Percentiles rank a stretch among this genome's conserved stretches.
These are phyloP conservation scores for Eilema depressum DNA, from an alignment of 2,888 invertebrate genomes.

Conservation along the genomic window DNA sequence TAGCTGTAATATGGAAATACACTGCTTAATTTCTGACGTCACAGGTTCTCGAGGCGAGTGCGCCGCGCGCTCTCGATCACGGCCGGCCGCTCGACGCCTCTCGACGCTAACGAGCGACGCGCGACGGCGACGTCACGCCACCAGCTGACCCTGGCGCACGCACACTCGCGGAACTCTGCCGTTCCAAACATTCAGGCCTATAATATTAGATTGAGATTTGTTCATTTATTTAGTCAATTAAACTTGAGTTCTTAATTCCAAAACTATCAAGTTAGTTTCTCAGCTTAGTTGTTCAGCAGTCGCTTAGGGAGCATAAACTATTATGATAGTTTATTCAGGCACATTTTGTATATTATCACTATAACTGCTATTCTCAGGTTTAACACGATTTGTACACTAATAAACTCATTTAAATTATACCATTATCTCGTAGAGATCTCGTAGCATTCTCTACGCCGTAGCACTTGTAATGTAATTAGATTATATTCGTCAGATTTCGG, in stretches of 20 bases:
- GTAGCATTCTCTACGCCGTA: neutral
- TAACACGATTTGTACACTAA: no score
- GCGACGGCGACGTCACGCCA: no score
- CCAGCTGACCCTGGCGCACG: neutral
- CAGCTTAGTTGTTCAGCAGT: no score
- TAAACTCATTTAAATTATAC: neutral
- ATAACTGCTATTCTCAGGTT: no score
- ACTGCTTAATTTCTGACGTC: neutral
- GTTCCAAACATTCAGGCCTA: neutral
- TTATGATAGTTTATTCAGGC: no score
- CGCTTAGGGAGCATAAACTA: no score
- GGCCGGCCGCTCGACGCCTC: neutral
- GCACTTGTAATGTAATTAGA: neutral
- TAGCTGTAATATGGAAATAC: neutral
- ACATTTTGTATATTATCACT: no score
- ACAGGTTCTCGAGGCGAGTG: neutral
- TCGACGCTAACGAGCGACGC: neutral
- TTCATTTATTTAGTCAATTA: neutral
- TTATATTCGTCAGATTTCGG: neutral
- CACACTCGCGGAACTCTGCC: neutral
- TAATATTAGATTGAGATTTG: neutral
- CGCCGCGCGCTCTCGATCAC: neutral
- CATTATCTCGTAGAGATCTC: neutral
- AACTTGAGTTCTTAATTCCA: no score
- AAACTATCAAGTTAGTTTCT: no score